Evolutionary conservation across 2,797 vertebrate genomes (phyloP), one percentile per base, ranked within the genome.

Genomic region (Garrulus glandarius): DNA sequence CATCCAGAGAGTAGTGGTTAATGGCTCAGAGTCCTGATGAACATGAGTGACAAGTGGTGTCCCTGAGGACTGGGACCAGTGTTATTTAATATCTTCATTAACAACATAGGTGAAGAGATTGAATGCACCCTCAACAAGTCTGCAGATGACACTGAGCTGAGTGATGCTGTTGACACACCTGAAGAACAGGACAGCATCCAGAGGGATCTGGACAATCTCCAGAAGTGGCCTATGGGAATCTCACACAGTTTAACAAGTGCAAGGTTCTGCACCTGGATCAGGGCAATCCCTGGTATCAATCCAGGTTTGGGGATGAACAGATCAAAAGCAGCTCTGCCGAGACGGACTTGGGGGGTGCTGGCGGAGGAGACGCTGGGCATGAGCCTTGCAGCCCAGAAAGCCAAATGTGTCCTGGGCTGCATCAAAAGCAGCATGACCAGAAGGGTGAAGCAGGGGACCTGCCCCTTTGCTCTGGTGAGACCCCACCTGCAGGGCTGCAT

Each of bases 311-410:
- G 29, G 18, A 67, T 32, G 24, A 53, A 12, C 39, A 68, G 34
- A 36, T n/a, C 0, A 0, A 74, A 22, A 75, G 30, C 41, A 68
- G 55, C 21, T 30, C 29, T 27, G 26, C 3, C 3, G 18, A 16
- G 53, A 67, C 47, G 53, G 26, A 60, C 41, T 26, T 32, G 18
- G 22, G 11, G 14, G 15, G 10, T 76, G 10, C 37, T 44, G 37
- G 7, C 27, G 14, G 19, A 53, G 2, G 13, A 75, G 55, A 61
- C 15, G 22, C 23, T 61, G 55, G 26, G 7, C 21, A 60, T 16
- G 34, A 67, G 7, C 2, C 22, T 41, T 6, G 12, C 1, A 60
- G 26, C 10, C 61, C 39, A 74, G 69, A 60, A 60, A 75, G 10
- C 10, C 69, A 53, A 2, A 1, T 18, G 18, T 5, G 19, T 23